Evolutionary conservation across 2,888 invertebrate species (phyloP).

Genomic region (Spodoptera littoralis): DNA sequence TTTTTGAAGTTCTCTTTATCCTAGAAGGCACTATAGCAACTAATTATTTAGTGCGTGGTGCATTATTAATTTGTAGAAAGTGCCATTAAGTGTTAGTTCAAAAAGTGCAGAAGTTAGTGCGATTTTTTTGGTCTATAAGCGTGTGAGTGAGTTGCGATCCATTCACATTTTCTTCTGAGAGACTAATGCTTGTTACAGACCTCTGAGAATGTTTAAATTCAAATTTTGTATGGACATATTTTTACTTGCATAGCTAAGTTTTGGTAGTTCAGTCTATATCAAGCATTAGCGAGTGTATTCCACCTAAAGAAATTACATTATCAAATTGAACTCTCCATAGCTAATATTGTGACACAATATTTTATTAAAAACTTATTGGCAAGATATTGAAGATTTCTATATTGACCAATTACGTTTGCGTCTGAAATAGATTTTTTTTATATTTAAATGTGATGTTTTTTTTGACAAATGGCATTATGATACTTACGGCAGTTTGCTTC

Average conservation of each 20-base stretch:
- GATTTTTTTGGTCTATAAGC: constrained; percentile 34
- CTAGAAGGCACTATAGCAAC: constrained; percentile 13
- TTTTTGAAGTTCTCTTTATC: background rate
- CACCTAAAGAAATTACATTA: too few relatives aligned
- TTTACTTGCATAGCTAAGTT: too few relatives aligned
- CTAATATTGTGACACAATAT: too few relatives aligned
- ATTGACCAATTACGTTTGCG: too few relatives aligned
- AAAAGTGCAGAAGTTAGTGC: constrained; percentile 37
- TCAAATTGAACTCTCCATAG: too few relatives aligned
- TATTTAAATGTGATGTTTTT: background rate
- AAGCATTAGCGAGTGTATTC: constrained; percentile 8
- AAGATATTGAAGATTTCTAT: too few relatives aligned
- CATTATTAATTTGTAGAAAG: constrained; percentile 9
- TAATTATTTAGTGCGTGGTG: constrained; percentile 33
- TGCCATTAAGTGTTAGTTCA: constrained; percentile 14
- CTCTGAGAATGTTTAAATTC: background rate
- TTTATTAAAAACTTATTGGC: too few relatives aligned
- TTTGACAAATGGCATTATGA: background rate
- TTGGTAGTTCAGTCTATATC: constrained; percentile 5
- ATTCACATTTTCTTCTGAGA: background rate
- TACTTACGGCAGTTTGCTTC: constrained; percentile 88
- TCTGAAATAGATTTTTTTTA: too few relatives aligned
- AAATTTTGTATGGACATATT: too few relatives aligned
- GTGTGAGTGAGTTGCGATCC: constrained; percentile 37
- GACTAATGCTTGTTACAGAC: constrained; percentile 30